Evolutionary conservation across 2,888 invertebrate genomes (phyloP).

Genomic region (Tenthredo scrophulariae): DNA sequence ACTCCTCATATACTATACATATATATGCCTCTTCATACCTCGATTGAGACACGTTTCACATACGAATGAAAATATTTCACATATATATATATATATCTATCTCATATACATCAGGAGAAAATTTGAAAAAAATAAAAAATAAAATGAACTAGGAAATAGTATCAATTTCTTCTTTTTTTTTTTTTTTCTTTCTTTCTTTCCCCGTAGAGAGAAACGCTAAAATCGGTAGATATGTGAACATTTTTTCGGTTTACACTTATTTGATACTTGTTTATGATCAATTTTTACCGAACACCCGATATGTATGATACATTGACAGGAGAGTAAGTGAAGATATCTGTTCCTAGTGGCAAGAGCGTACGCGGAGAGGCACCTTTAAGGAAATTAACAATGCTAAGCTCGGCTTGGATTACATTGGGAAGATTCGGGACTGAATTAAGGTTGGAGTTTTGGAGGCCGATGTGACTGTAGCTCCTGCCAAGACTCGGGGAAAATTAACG

Average conservation of each 20-base stretch:
- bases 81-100: too few species aligned
- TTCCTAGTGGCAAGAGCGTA: constrained; percentile 23
- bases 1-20: not conserved
- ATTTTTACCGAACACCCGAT: not conserved
- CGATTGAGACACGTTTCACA: not conserved
- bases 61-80: not conserved
- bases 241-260: too few species aligned
- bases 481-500: constrained; percentile 32
- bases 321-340: constrained; percentile 20
- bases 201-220: too few species aligned
- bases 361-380: constrained; percentile 50
- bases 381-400: constrained; percentile 19
- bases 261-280: not conserved
- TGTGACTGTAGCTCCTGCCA: not conserved
- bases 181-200: too few species aligned
- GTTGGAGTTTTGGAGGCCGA: constrained; percentile 8
- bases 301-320: not conserved
- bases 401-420: constrained; percentile 40
- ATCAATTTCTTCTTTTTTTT: too few species aligned
- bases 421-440: constrained; percentile 41
- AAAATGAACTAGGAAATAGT: not conserved
- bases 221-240: too few species aligned
- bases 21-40: not conserved
- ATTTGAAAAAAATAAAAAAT: not conserved
- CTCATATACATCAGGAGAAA: not conserved